Evolutionary conservation across 2,797 vertebrate species (phyloP).

Genomic region (Poecilia gillii): DNA sequence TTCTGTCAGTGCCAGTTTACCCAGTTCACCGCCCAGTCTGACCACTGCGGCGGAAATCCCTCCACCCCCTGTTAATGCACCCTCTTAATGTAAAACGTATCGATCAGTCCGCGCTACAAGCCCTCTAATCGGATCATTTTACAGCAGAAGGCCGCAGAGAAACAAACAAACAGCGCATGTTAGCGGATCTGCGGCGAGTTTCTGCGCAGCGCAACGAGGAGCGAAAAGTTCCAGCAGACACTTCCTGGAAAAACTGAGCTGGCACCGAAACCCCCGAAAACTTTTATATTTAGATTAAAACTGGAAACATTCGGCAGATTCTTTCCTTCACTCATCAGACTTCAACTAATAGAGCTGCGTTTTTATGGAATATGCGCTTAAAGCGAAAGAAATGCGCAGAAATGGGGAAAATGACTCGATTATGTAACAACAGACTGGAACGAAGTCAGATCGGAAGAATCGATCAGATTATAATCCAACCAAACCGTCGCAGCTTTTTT

Average conservation of each 20-base stretch:
- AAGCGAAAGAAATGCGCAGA: background rate
- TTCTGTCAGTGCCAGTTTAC: background rate
- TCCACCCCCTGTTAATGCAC: slow-evolving; percentile 58
- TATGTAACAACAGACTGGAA: slow-evolving; percentile 27
- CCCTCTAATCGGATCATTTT: slow-evolving; percentile 57
- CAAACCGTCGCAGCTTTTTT: background rate
- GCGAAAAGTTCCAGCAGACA: slow-evolving; percentile 7
- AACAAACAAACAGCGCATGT: slow-evolving; percentile 62
- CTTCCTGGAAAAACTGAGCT: slow-evolving; percentile 62
- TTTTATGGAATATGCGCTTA: background rate
- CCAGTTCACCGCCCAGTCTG: slow-evolving; percentile 16
- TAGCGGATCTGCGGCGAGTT: slow-evolving; percentile 19
- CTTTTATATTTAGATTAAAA: background rate
- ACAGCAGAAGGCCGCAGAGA: slow-evolving; percentile 39
- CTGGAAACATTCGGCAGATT: background rate
- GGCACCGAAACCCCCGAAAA: slow-evolving; percentile 39
- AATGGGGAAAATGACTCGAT: background rate
- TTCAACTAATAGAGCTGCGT: slow-evolving; percentile 14
- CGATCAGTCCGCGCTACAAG: slow-evolving; percentile 49
- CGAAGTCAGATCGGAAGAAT: background rate
- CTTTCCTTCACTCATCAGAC: background rate
- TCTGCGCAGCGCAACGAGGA: background rate
- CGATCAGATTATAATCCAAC: slow-evolving; percentile 12
- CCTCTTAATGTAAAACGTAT: slow-evolving; percentile 65
- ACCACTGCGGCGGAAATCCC: slow-evolving; percentile 32